Evolutionary conservation across 2,113 vertebrate genomes (phyloP).

Genomic region (Lophotis ruficrista): DNA sequence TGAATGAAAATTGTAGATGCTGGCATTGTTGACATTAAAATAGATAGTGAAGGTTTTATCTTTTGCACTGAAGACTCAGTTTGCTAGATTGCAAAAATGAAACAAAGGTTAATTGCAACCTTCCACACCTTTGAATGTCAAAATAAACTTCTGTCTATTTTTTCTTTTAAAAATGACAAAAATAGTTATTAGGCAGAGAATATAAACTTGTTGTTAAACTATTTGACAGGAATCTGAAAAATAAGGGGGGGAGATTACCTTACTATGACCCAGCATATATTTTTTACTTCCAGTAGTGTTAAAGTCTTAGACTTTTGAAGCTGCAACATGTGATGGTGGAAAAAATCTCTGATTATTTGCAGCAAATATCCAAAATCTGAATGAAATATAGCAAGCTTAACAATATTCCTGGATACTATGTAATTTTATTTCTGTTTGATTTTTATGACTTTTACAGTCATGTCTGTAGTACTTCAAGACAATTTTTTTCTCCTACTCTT

Average conservation of each 20-base stretch:
- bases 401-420: neutral
- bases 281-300: neutral
- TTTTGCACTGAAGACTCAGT: neutral
- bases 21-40: neutral
- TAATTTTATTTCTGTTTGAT: neutral
- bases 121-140: neutral
- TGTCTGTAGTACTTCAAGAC: neutral
- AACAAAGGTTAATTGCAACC: neutral
- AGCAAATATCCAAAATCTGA: neutral
- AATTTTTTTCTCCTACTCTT: fast-evolving
- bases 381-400: neutral
- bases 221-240: neutral
- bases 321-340: neutral
- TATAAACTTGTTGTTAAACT: neutral
- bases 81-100: neutral
- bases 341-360: neutral
- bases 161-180: neutral
- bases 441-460: neutral
- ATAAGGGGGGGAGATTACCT: neutral
- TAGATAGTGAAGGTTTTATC: neutral
- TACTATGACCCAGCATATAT: neutral
- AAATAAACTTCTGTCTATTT: neutral
- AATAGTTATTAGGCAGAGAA: neutral
- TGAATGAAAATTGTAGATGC: neutral
- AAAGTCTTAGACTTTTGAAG: neutral